Evolutionary conservation across 2,888 invertebrate species (phyloP).

Genomic region (Cosmorhoe ocellata): DNA sequence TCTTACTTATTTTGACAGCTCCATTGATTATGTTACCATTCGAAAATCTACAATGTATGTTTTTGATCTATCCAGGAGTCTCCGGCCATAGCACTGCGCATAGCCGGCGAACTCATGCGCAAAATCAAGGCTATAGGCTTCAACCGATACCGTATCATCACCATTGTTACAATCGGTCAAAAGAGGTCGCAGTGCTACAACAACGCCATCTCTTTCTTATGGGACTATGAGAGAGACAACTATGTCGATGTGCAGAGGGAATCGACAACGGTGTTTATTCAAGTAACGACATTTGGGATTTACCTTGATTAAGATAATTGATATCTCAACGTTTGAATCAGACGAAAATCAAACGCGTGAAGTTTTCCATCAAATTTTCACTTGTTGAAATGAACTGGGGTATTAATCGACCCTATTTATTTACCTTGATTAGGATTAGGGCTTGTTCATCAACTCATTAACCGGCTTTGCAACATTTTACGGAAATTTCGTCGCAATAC

Average conservation of each 20-base stretch:
- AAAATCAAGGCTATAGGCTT: constrained; percentile 53
- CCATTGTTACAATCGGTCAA: constrained; percentile 62
- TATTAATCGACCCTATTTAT: too few relatives aligned
- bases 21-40: too few relatives aligned
- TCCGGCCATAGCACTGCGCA: constrained; percentile 48
- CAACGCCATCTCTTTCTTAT: constrained; percentile 66
- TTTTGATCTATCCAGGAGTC: constrained; percentile 38
- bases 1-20: too few relatives aligned
- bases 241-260: constrained; percentile 54
- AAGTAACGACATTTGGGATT: constrained; percentile 65
- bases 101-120: constrained; percentile 62
- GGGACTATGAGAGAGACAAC: constrained; percentile 61
- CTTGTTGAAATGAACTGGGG: too few relatives aligned
- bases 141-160: constrained; percentile 61
- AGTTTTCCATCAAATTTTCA: too few relatives aligned
- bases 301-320: constrained; percentile 52
- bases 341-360: too few relatives aligned
- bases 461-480: too few relatives aligned
- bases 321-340: too few relatives aligned
- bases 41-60: too few relatives aligned
- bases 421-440: too few relatives aligned
- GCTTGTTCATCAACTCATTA: too few relatives aligned
- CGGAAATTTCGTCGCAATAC: too few relatives aligned
- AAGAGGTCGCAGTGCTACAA: constrained; percentile 66
- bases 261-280: constrained; percentile 53